Percentiles rank a stretch among this genome's conserved stretches.
Conservation (phyloP, 1,140 invertebrate species). For the Laupala kohalensis region DNA sequence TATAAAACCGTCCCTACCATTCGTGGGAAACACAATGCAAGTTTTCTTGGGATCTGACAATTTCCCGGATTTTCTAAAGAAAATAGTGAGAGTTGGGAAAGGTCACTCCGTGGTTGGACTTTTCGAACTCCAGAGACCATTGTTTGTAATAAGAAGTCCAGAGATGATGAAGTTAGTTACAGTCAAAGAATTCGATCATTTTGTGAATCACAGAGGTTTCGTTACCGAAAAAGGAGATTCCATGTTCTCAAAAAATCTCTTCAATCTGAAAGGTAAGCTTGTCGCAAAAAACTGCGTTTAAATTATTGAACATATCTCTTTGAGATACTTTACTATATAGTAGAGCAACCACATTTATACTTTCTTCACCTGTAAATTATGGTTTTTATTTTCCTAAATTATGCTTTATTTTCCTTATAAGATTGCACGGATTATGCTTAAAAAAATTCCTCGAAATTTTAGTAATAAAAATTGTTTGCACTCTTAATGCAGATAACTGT, state of each 20-base stretch:
- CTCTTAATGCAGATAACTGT: no score
- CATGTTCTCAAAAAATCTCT: background rate
- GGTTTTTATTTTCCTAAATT: no score
- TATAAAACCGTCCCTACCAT: background rate
- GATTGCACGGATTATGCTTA: no score
- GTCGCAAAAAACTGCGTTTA: no score
- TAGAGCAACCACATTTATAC: no score
- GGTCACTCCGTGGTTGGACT: background rate
- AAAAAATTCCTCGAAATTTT: no score
- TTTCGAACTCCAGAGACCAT: background rate
- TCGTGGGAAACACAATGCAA: background rate
- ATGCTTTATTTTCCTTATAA: no score
- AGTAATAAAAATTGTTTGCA: no score
- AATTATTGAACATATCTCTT: no score
- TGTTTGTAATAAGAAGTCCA: background rate
- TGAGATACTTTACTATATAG: no score
- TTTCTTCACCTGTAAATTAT: no score
- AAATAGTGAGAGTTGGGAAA: background rate
- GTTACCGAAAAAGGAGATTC: background rate
- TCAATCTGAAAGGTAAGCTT: constrained; percentile 1
- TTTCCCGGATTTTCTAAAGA: background rate
- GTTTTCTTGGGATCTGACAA: background rate
- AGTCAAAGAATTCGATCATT: background rate
- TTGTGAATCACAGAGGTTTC: background rate
- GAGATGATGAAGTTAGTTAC: background rate